Percentiles rank a stretch among this genome's conserved stretches.
These are phyloP conservation scores for Dendrolimus houi DNA, from an alignment of 2,888 invertebrate genomes.

Conservation along the genomic window DNA sequence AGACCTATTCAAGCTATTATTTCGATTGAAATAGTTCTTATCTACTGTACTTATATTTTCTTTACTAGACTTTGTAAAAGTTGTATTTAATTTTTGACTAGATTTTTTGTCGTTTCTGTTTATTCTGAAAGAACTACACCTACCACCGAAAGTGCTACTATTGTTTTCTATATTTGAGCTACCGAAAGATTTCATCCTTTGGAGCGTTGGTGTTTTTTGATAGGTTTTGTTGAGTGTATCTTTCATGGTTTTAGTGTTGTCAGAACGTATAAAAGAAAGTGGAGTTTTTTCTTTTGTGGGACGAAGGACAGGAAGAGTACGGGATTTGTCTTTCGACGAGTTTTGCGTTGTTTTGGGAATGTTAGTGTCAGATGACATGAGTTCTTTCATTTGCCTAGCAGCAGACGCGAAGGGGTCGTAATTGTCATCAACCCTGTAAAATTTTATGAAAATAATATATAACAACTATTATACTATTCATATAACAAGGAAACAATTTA, in stretches of 20 bases:
- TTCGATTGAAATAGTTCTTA: constrained; percentile 54
- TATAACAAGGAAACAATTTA: too few relatives aligned
- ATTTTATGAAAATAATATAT: constrained; percentile 11
- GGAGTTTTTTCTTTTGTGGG: constrained; percentile 52
- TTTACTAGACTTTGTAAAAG: constrained; percentile 68
- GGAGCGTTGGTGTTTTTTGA: constrained; percentile 69
- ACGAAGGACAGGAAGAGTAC: constrained; percentile 62
- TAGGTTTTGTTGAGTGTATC: constrained; percentile 68
- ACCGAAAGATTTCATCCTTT: constrained; percentile 71
- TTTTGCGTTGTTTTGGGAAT: constrained; percentile 60
- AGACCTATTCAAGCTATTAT: constrained; percentile 57
- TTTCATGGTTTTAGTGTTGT: constrained; percentile 66
- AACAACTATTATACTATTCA: too few relatives aligned
- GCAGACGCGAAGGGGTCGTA: constrained; percentile 89
- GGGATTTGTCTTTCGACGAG: constrained; percentile 54
- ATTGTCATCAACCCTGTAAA: constrained; percentile 69
- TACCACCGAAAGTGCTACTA: constrained; percentile 48
- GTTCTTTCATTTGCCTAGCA: constrained; percentile 88
- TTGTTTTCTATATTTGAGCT: constrained; percentile 56
- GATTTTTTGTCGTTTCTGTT: constrained; percentile 62
- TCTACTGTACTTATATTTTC: constrained; percentile 60
- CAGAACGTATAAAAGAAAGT: constrained; percentile 38
- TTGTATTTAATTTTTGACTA: constrained; percentile 62
- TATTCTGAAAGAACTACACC: constrained; percentile 65
- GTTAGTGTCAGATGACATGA: constrained; percentile 81